These are phyloP conservation scores for Tetragnatha montana DNA, from an alignment of 2,888 invertebrate species.

Conservation along the genomic window DNA sequence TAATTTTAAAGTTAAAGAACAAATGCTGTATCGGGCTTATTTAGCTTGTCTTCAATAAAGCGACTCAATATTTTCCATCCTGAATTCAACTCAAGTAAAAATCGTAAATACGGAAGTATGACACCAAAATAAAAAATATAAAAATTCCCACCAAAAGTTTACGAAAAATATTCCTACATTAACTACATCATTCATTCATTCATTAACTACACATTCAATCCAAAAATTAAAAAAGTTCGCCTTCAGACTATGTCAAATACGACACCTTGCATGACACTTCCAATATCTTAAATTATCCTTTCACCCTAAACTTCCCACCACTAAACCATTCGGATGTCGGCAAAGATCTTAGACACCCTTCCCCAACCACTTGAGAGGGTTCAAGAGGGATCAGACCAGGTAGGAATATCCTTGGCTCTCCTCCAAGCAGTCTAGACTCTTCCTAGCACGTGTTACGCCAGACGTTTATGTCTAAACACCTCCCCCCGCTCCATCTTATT, in stretches of 20 bases:
- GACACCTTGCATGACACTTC: background rate
- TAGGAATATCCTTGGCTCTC: conserved; percentile 12
- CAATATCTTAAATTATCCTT: too few relatives aligned
- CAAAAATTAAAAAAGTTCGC: background rate
- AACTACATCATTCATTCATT: background rate
- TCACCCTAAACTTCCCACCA: background rate
- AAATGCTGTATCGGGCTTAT: too few relatives aligned
- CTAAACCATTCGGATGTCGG: too few relatives aligned
- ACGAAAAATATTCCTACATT: too few relatives aligned
- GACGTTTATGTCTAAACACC: conserved; percentile 36
- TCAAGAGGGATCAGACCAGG: conserved; percentile 1
- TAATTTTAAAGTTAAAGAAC: too few relatives aligned
- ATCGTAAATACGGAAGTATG: too few relatives aligned
- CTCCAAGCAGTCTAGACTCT: conserved; percentile 19
- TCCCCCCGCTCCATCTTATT: conserved; percentile 49
- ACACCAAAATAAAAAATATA: too few relatives aligned
- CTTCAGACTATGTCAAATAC: background rate
- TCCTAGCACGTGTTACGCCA: conserved; percentile 38
- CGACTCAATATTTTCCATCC: background rate
- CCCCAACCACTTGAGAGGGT: conserved; percentile 13
- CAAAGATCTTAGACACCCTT: background rate
- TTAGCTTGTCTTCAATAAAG: too few relatives aligned
- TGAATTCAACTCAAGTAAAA: too few relatives aligned
- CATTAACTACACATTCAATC: background rate
- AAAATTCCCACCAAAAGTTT: too few relatives aligned